Conservation (phyloP, 1,140 invertebrate genomes). For the Philopotamus ludificatus region DNA sequence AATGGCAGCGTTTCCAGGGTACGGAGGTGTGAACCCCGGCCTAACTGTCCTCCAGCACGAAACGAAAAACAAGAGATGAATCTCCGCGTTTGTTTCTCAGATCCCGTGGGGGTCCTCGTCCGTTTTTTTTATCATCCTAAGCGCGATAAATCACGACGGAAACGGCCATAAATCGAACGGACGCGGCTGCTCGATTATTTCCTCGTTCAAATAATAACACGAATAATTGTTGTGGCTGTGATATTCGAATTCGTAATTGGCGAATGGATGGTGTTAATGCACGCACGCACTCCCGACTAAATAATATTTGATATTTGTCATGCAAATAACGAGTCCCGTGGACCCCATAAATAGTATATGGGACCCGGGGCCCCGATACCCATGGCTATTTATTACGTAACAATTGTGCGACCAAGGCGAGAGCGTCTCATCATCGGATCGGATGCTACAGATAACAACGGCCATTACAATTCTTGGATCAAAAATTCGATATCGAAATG, state of each 20-base stretch:
- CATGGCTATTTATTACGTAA: slow-evolving; percentile 14
- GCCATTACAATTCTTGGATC: neutral
- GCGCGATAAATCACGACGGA: too few species aligned
- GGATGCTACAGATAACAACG: neutral
- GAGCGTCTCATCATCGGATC: neutral
- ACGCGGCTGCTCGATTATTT: too few species aligned
- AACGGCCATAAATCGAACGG: too few species aligned
- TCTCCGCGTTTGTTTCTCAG: neutral
- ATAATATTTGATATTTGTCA: slow-evolving; percentile 59
- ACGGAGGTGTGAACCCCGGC: slow-evolving; percentile 15
- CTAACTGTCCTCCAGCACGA: slow-evolving; percentile 20
- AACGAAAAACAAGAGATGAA: neutral
- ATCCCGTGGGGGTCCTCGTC: neutral
- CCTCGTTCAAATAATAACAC: neutral
- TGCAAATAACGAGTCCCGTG: slow-evolving; percentile 55
- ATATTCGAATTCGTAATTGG: neutral
- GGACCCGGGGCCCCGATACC: neutral
- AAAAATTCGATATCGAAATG: too few species aligned
- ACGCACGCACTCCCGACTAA: slow-evolving; percentile 28
- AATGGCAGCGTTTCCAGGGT: neutral
- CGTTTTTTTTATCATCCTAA: neutral
- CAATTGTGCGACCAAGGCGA: slow-evolving; percentile 1
- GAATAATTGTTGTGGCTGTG: neutral
- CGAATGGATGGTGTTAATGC: slow-evolving; percentile 25
- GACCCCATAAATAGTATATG: slow-evolving; percentile 40